Evolutionary conservation across 2,888 invertebrate genomes (phyloP).

Genomic region (Oithona nana): DNA sequence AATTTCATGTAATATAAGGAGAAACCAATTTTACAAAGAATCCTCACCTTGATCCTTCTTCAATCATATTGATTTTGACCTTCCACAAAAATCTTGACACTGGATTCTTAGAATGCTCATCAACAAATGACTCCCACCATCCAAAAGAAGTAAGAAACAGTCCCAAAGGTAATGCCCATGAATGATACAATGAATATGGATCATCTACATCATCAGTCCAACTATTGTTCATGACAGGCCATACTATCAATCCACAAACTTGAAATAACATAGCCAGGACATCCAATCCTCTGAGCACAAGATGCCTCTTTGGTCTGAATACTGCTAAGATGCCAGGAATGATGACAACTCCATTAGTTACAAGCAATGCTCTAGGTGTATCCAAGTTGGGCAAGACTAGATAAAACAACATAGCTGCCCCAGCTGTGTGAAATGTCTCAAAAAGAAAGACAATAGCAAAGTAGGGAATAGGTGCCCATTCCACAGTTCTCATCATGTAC

Average conservation of each 20-base stretch:
- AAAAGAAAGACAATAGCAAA: constrained; percentile 26
- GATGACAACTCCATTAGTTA: constrained; percentile 29
- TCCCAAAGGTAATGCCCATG: constrained; percentile 43
- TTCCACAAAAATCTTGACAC: background rate
- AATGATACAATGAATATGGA: background rate
- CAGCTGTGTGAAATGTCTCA: constrained; percentile 32
- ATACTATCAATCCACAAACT: constrained; percentile 44
- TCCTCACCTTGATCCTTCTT: background rate
- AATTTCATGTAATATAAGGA: background rate
- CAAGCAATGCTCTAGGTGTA: constrained; percentile 30
- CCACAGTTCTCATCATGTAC: constrained; percentile 8
- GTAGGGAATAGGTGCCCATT: constrained; percentile 19
- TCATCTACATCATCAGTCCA: constrained; percentile 9
- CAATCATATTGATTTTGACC: constrained; percentile 4
- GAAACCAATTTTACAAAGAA: background rate
- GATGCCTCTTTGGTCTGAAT: background rate
- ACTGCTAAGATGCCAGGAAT: background rate
- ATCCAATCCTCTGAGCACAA: background rate
- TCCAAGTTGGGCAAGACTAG: constrained; percentile 32
- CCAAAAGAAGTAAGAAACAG: constrained; percentile 48
- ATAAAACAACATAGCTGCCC: constrained; percentile 32
- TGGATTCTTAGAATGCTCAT: constrained; percentile 21
- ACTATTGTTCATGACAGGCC: constrained; percentile 39
- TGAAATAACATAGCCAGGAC: constrained; percentile 31
- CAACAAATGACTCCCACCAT: constrained; percentile 67